Percentiles rank a stretch among this genome's conserved stretches.
phyloP scores from a whole-genome alignment of 92 coral and sea anemone species.

The Desmophyllum pertusum region DNA sequence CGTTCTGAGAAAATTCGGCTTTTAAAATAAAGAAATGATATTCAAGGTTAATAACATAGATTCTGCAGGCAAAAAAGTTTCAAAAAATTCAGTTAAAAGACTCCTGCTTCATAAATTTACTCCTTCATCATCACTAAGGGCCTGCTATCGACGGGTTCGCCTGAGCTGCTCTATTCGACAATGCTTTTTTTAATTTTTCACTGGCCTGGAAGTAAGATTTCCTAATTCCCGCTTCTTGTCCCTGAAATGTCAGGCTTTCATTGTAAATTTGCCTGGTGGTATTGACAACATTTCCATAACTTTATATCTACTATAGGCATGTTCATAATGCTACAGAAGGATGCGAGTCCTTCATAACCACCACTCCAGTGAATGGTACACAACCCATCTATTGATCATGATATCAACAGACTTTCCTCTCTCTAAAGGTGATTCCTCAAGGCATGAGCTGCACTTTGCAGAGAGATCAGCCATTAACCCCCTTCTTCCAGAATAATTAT shows the following conservation, averaged over 20 bases:
- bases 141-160: slow-evolving; percentile 31
- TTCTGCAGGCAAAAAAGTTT: background rate
- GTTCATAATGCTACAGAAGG: slow-evolving; percentile 36
- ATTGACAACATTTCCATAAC: slow-evolving; percentile 47
- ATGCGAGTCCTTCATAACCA: slow-evolving; percentile 11
- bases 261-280: slow-evolving; percentile 53
- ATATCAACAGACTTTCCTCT: slow-evolving; percentile 5
- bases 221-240: slow-evolving; percentile 47
- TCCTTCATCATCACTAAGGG: slow-evolving; percentile 48
- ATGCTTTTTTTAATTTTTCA: slow-evolving; percentile 46
- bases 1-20: slow-evolving; percentile 36
- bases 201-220: slow-evolving; percentile 45
- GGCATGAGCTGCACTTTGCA: background rate
- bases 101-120: slow-evolving; percentile 54
- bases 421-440: background rate
- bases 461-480: slow-evolving; percentile 10
- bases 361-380: slow-evolving; percentile 18
- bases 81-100: too few relatives aligned
- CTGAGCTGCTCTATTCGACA: slow-evolving; percentile 22
- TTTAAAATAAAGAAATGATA: too few relatives aligned
- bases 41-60: background rate
- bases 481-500: background rate
- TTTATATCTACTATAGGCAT: too few relatives aligned
- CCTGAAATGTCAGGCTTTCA: slow-evolving; percentile 14
- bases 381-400: slow-evolving; percentile 4